Percentiles rank a stretch among this genome's conserved stretches.
These are phyloP conservation scores for Turritopsis dohrnii DNA, from an alignment of 30 jellyfish, hydroid and myxozoan species.

Conservation along the genomic window DNA sequence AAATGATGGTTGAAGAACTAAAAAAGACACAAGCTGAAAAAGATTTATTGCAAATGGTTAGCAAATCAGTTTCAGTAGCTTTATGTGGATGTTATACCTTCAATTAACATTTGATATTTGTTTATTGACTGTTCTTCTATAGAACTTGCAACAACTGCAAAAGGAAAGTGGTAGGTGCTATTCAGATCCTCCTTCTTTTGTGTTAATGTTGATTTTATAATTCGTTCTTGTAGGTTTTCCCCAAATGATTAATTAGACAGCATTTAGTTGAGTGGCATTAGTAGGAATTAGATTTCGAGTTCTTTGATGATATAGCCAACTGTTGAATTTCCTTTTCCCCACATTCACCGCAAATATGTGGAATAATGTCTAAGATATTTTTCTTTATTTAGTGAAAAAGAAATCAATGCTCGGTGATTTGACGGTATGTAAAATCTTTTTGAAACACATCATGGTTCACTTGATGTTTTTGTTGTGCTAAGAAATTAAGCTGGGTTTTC, in stretches of 20 bases:
- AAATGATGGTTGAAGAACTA: constrained; percentile 69
- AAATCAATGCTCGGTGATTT: constrained; percentile 59
- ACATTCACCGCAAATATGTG: too few relatives aligned
- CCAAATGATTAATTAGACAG: too few relatives aligned
- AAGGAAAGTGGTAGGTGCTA: neutral
- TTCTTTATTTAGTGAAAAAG: constrained; percentile 33
- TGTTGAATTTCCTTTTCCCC: too few relatives aligned
- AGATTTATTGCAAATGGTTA: constrained; percentile 53
- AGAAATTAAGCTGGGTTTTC: neutral
- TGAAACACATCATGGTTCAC: neutral
- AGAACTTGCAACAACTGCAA: neutral
- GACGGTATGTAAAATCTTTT: constrained; percentile 23
- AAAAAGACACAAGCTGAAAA: constrained; percentile 48
- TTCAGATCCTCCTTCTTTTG: neutral
- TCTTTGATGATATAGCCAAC: too few relatives aligned
- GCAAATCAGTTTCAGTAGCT: neutral
- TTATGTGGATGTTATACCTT: too few relatives aligned
- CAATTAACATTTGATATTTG: too few relatives aligned
- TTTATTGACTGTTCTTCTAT: too few relatives aligned
- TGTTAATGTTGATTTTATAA: neutral
- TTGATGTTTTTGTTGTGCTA: neutral
- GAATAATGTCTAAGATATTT: too few relatives aligned
- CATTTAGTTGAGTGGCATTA: too few relatives aligned
- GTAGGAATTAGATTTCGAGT: too few relatives aligned
- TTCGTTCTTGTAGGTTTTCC: neutral